Evolutionary conservation across 2,113 vertebrate genomes (phyloP).

Genomic region (Micromys minutus): DNA sequence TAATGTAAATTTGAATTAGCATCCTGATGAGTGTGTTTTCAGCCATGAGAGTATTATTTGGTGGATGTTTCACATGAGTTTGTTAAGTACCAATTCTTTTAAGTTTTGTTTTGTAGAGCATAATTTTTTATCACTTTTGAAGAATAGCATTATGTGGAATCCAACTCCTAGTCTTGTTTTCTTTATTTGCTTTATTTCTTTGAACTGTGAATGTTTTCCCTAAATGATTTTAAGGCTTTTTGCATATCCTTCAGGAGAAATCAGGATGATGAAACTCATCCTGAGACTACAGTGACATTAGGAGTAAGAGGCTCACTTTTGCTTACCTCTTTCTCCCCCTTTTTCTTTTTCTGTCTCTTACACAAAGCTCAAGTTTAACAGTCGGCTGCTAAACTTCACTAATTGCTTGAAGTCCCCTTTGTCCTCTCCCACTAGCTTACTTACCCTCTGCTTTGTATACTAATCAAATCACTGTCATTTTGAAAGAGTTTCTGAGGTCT

Average conservation of each 20-base stretch:
- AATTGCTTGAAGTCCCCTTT: too few species aligned
- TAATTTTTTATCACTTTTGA: not conserved
- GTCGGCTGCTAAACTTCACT: not conserved
- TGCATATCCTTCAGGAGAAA: not conserved
- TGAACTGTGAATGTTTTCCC: not conserved
- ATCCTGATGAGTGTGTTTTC: not conserved
- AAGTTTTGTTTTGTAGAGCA: not conserved
- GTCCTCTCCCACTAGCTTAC: not conserved
- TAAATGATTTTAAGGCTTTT: not conserved
- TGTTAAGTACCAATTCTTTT: not conserved
- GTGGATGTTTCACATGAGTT: not conserved
- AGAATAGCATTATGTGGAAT: not conserved
- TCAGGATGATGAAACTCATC: not conserved
- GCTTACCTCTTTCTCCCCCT: too few species aligned
- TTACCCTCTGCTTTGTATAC: not conserved
- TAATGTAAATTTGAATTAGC: not conserved
- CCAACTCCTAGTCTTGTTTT: not conserved
- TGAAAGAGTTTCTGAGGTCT: not conserved
- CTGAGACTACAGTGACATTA: not conserved
- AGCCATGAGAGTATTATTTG: not conserved
- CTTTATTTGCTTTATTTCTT: not conserved
- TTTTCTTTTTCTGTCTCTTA: not conserved
- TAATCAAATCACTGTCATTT: not conserved
- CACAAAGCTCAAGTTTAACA: not conserved
- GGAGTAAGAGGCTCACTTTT: too few species aligned